Conservation (phyloP, 2,113 vertebrate species). For the Pelecanus crispus region DNA sequence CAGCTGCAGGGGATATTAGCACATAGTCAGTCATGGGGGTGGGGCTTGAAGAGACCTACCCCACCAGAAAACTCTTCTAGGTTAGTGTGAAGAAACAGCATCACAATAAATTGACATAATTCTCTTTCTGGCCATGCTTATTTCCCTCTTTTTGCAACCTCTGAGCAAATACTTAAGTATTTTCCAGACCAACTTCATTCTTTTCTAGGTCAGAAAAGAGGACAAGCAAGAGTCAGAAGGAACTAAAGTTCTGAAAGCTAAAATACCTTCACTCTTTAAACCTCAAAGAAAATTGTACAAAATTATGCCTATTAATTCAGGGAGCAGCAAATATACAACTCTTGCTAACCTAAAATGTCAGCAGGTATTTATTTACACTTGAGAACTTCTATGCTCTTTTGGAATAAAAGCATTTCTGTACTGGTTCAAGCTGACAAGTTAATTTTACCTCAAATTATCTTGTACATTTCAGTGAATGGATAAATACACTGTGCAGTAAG, state of each 20-base stretch:
- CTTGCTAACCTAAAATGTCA: neutral
- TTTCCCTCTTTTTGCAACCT: neutral
- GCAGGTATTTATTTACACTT: neutral
- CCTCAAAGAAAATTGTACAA: slow-evolving; percentile 1
- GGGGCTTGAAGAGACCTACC: neutral
- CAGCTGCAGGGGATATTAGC: neutral
- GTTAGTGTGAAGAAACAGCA: neutral
- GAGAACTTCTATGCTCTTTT: neutral
- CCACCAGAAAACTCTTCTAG: neutral
- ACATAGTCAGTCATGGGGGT: neutral
- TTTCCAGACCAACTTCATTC: neutral
- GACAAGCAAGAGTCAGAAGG: neutral
- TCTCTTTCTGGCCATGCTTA: neutral
- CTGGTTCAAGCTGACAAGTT: neutral
- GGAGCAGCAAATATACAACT: neutral
- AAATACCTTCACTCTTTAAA: neutral
- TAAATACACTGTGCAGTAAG: neutral
- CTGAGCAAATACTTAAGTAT: neutral
- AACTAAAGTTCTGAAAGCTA: neutral
- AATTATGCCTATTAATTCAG: slow-evolving; percentile 29
- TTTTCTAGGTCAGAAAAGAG: neutral
- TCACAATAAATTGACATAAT: neutral
- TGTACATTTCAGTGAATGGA: neutral
- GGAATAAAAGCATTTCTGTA: neutral
- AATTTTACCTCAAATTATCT: slow-evolving; percentile 8